Conservation (phyloP, 2,797 vertebrate genomes). For the Apodemus agrarius region DNA sequence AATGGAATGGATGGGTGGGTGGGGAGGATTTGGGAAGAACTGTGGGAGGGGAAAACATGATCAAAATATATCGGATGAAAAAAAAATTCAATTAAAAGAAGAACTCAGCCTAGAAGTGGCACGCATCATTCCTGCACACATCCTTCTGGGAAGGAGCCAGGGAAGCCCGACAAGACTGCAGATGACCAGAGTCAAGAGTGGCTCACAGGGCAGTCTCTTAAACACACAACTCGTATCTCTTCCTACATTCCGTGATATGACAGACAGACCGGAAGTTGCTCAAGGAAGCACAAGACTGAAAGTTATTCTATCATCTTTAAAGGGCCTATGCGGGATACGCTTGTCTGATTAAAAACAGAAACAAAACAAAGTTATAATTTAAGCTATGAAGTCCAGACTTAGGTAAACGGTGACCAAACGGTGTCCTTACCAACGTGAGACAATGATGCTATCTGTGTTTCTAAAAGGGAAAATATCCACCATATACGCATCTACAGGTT, state of each 20-base stretch:
- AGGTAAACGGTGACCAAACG: conserved; percentile 1
- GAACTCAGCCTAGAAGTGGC: background rate
- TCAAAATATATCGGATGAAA: background rate
- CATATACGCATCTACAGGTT: background rate
- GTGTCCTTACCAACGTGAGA: background rate
- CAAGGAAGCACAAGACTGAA: background rate
- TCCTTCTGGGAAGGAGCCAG: background rate
- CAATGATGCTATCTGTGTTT: conserved; percentile 6
- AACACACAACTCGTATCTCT: background rate
- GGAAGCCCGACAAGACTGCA: background rate
- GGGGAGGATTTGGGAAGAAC: background rate
- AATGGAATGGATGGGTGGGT: background rate
- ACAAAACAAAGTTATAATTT: background rate
- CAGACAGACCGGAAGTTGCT: background rate
- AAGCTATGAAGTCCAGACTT: background rate
- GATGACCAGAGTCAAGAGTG: background rate
- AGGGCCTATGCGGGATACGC: background rate
- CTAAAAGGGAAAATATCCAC: background rate
- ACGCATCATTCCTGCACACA: background rate
- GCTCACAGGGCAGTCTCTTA: background rate
- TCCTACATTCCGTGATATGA: background rate
- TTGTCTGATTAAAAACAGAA: conserved; percentile 2
- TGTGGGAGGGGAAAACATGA: background rate
- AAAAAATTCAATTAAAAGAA: background rate
- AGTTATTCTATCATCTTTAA: background rate